Conservation (phyloP, 2,797 vertebrate species). For the Taenioides sp. region DNA sequence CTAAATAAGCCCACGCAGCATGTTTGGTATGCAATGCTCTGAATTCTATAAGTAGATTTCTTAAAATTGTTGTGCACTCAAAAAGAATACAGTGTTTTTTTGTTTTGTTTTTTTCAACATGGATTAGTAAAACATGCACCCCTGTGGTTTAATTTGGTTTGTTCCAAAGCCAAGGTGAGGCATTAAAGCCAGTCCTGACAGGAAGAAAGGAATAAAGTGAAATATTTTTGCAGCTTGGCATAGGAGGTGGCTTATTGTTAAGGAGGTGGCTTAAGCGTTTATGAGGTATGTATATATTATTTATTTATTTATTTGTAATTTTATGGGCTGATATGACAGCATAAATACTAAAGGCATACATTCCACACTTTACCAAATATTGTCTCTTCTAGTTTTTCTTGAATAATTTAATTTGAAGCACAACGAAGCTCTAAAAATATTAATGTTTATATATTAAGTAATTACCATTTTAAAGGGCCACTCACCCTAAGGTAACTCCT, state of each 20-base stretch:
- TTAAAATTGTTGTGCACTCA: slow-evolving; percentile 53
- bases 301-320: too few species aligned
- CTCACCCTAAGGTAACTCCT: not conserved
- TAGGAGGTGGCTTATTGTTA: slow-evolving; percentile 16
- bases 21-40: slow-evolving; percentile 41
- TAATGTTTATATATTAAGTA: slow-evolving; percentile 29
- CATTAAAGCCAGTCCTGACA: slow-evolving; percentile 34
- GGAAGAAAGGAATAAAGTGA: slow-evolving; percentile 15
- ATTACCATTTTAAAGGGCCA: slow-evolving; percentile 12
- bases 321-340: too few species aligned
- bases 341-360: too few species aligned
- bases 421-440: slow-evolving; percentile 9
- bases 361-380: too few species aligned
- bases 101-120: slow-evolving; percentile 21
- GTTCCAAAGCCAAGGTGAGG: slow-evolving; percentile 45
- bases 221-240: slow-evolving; percentile 4
- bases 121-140: slow-evolving; percentile 18
- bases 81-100: slow-evolving; percentile 35
- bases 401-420: not conserved
- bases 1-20: slow-evolving; percentile 42
- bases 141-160: slow-evolving; percentile 38
- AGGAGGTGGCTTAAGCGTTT: too few species aligned
- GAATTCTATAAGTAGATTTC: slow-evolving; percentile 55
- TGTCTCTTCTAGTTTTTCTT: too few species aligned
- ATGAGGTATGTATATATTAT: slow-evolving; percentile 21